phyloP scores from a whole-genome alignment of 2,797 vertebrate genomes.

The Telmatherina bonti region DNA sequence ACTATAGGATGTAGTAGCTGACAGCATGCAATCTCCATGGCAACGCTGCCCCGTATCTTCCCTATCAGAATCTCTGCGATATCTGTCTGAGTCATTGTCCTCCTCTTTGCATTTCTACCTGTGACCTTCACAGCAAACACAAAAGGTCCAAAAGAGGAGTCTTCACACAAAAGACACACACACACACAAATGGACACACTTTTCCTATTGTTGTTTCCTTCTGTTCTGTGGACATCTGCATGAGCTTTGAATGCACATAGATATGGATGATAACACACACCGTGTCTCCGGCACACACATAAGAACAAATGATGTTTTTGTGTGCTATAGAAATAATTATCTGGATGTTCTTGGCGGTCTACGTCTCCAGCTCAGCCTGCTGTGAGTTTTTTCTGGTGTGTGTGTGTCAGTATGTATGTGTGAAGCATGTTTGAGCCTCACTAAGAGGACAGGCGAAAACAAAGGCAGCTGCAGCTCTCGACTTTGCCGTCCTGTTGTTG shows the following conservation, averaged over 20 bases:
- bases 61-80: conserved; percentile 42
- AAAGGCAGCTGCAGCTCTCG: conserved; percentile 41
- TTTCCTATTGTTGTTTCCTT: conserved; percentile 4
- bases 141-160: conserved; percentile 14
- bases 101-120: conserved; percentile 54
- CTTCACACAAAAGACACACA: neutral
- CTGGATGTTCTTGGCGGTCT: conserved; percentile 61
- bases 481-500: conserved; percentile 36
- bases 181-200: neutral
- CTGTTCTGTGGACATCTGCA: neutral
- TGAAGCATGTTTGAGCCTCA: conserved; percentile 19
- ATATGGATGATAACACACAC: conserved; percentile 1
- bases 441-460: conserved; percentile 23
- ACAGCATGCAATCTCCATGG: conserved; percentile 76
- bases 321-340: conserved; percentile 58
- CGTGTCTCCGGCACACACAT: neutral
- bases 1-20: conserved; percentile 62
- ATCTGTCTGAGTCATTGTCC: conserved; percentile 64
- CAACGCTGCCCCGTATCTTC: conserved; percentile 55
- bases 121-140: conserved; percentile 57
- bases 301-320: conserved; percentile 46
- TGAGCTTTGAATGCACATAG: conserved; percentile 5
- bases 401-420: conserved; percentile 17
- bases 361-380: conserved; percentile 44
- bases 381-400: conserved; percentile 58